These are phyloP conservation scores for Zeuzera pyrina DNA, from an alignment of 2,888 invertebrate species.

Conservation along the genomic window DNA sequence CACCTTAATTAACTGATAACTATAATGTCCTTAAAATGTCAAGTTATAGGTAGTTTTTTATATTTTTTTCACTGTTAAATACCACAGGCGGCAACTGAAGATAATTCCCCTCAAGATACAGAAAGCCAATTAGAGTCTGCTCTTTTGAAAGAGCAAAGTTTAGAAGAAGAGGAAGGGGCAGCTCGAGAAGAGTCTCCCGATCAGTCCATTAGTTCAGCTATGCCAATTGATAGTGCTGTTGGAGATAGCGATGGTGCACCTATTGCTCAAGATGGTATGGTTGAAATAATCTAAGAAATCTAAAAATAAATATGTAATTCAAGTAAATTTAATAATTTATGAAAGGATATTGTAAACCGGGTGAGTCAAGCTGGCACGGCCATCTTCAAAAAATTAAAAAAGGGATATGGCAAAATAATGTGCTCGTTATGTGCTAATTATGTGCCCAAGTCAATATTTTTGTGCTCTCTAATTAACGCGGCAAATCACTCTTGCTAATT, in stretches of 20 bases:
- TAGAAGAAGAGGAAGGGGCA: conserved; percentile 41
- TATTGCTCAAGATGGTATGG: conserved; percentile 54
- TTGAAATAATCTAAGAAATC: too few species aligned
- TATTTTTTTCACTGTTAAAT: background rate
- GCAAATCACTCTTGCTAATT: too few species aligned
- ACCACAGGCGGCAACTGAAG: conserved; percentile 46
- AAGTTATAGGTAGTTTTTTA: background rate
- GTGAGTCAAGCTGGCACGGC: too few species aligned
- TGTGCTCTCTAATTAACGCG: too few species aligned
- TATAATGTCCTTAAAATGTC: background rate
- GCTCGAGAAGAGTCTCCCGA: conserved; percentile 65
- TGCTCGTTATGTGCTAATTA: too few species aligned
- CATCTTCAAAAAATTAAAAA: too few species aligned
- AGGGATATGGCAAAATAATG: too few species aligned
- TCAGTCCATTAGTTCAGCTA: conserved; percentile 64
- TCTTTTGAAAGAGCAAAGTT: conserved; percentile 43
- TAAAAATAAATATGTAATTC: too few species aligned
- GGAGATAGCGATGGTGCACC: conserved; percentile 47
- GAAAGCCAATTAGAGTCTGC: conserved; percentile 49
- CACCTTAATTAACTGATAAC: too few species aligned
- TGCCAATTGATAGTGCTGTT: conserved; percentile 52
- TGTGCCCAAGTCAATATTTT: too few species aligned
- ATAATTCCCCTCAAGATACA: conserved; percentile 50
- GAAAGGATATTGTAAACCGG: too few species aligned
- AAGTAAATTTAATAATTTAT: too few species aligned